Conservation (phyloP, 2,113 vertebrate species). For the Agapornis roseicollis region DNA sequence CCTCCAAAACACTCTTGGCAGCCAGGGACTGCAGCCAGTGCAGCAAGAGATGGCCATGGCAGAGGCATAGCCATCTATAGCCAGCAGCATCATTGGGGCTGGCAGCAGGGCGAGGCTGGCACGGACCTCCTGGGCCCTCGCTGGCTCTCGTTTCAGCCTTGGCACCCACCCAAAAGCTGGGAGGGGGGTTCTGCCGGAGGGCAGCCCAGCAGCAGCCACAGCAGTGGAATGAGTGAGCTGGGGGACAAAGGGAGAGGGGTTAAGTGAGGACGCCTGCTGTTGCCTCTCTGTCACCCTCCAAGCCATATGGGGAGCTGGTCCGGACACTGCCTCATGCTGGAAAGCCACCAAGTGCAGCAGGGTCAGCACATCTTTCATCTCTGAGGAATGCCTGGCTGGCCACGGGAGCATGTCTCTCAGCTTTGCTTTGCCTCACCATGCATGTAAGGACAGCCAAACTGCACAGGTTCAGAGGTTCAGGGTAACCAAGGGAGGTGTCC, state of each 20-base stretch:
- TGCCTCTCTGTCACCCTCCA: background rate
- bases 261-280: background rate
- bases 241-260: background rate
- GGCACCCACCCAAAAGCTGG: rapidly evolving
- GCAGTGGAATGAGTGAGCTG: background rate
- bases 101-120: background rate
- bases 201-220: background rate
- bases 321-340: background rate
- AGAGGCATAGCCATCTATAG: background rate
- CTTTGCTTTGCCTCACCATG: background rate
- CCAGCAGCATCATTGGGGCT: rapidly evolving
- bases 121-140: background rate
- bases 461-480: background rate
- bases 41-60: rapidly evolving
- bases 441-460: background rate
- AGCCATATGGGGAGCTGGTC: background rate
- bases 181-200: background rate
- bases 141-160: background rate
- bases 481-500: background rate
- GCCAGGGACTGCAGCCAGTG: background rate
- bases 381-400: background rate
- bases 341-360: background rate
- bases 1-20: background rate
- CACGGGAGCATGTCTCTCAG: background rate
- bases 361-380: background rate